Conservation (phyloP, 2,797 vertebrate species). For the Pseudocheirus occidentalis region DNA sequence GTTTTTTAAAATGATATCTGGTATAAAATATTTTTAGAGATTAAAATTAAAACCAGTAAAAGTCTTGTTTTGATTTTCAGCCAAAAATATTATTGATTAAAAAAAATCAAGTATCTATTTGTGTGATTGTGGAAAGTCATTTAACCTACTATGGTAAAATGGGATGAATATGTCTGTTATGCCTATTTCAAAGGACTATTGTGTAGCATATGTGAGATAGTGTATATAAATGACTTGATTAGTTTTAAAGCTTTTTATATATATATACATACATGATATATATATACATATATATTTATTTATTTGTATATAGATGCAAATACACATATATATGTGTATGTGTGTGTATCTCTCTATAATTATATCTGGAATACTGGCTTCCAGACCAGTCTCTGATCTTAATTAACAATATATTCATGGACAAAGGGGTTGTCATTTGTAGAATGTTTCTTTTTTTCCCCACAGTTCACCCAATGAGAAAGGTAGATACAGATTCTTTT, state of each 20-base stretch:
- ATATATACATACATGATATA: too few species aligned
- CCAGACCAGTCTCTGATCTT: background rate
- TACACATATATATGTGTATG: background rate
- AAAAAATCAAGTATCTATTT: background rate
- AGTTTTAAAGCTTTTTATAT: background rate
- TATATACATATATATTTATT: background rate
- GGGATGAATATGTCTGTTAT: background rate
- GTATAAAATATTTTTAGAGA: background rate
- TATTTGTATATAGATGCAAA: background rate
- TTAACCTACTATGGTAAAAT: background rate
- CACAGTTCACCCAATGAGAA: background rate
- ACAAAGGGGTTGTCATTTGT: background rate
- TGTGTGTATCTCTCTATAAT: background rate
- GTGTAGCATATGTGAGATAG: background rate
- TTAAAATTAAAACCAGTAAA: background rate
- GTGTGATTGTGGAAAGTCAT: background rate
- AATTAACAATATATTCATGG: background rate
- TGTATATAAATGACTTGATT: background rate
- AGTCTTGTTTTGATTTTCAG: background rate
- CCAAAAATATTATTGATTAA: background rate
- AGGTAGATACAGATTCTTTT: background rate
- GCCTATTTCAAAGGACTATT: background rate
- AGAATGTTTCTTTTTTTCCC: background rate
- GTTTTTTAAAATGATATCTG: background rate
- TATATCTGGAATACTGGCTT: background rate